Evolutionary conservation across 2,888 invertebrate species (phyloP), one percentile per base, ranked within the genome.

Genomic region (Schizaphis graminum): DNA sequence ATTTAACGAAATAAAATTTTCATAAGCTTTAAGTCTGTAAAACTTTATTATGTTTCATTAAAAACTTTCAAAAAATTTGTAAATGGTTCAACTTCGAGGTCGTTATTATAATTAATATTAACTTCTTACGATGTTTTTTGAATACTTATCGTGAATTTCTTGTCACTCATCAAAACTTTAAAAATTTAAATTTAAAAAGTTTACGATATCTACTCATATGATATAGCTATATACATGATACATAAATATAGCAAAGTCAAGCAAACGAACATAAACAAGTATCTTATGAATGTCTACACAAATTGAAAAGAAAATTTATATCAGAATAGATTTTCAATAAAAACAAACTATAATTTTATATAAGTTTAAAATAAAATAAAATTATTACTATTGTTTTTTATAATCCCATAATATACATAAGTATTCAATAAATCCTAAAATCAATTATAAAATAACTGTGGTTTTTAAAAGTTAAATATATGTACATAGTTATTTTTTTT

Each of bases 1-100:
- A 35, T 89, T 77, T n/a, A 85, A 85, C 5, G 26, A 44, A 44
- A 56, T 24, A 44, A 67, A 90, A n/a, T 57, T 91, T 89, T 85
- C 11, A 0, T 3, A 35, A 41, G 44, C 44, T 85, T 56, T 56
- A 91, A 91, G 57, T 56, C 57, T 57, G 11, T 44, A 57, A 91
- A 91, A 91, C 57, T 91, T 86, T 1, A 16, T 4, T 28, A 41
- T 35, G 41, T 91, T 56, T 44, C 44, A n/a, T 35, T 21, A 24
- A 85, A 21, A 86, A 91, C 57, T 57, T 57, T 85, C 2, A 1
- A n/a, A 8, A 41, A 11, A 85, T 44, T 44, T 53, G 21, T 85
- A 44, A 44, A 56, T 41, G 8, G 35, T 41, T 41, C n/a, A 91
- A 91, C 84, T 91, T 85, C 10, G 13, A 11, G 3, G 8, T 86